Evolutionary conservation across 92 coral and sea anemone genomes (phyloP).

Genomic region (Actinernus sp.): DNA sequence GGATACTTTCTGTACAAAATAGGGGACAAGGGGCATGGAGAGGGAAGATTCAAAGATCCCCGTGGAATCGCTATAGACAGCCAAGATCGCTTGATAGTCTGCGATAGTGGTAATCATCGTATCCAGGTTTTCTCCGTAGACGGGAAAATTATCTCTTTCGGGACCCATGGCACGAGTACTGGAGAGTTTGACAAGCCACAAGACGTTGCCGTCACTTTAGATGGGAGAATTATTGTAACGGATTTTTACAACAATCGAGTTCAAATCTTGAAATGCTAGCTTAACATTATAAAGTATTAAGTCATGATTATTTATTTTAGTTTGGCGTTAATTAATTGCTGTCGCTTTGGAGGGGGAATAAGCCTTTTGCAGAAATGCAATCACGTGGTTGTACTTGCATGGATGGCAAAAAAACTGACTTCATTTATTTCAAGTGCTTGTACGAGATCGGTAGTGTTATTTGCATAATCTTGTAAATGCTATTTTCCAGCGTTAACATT

Average conservation of each 20-base stretch:
- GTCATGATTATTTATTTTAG: no score
- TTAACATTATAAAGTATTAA: no score
- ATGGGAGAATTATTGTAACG: constrained; percentile 71
- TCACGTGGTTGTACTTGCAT: no score
- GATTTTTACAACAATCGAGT: constrained; percentile 74
- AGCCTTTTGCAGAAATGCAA: no score
- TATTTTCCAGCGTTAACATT: no score
- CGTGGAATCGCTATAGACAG: constrained; percentile 73
- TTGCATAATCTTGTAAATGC: no score
- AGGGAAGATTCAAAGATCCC: constrained; percentile 75
- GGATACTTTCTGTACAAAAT: constrained; percentile 71
- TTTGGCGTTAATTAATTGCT: no score
- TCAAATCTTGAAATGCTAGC: constrained; percentile 57
- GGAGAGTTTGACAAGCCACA: constrained; percentile 85
- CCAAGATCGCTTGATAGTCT: constrained; percentile 63
- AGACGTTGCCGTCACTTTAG: constrained; percentile 50
- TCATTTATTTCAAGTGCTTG: no score
- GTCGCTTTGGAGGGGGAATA: no score
- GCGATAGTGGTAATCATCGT: constrained; percentile 88
- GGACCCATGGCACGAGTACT: constrained; percentile 60
- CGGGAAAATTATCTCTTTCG: constrained; percentile 65
- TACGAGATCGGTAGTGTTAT: no score
- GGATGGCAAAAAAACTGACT: no score
- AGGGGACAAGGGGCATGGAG: constrained; percentile 56
- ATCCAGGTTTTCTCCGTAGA: constrained; percentile 73